Conservation (phyloP, 2,113 vertebrate genomes). For the Casuarius casuarius region DNA sequence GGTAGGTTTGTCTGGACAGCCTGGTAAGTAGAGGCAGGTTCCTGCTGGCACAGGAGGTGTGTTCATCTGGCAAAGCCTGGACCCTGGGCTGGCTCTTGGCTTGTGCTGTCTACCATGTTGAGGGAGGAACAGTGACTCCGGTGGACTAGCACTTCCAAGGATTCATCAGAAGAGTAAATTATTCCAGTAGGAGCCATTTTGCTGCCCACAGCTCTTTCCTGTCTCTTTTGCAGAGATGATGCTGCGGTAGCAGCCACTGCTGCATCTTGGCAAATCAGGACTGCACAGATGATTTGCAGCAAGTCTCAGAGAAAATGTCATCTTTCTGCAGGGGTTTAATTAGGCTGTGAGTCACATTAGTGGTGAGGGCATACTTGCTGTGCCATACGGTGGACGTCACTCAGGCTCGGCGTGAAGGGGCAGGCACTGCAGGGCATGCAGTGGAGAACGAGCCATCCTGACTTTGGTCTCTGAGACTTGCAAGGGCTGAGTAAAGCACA, state of each 20-base stretch:
- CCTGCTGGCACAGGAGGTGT: neutral
- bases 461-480: neutral
- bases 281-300: neutral
- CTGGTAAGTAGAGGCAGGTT: neutral
- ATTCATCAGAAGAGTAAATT: neutral
- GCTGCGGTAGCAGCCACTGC: neutral
- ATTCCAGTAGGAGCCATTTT: neutral
- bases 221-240: neutral
- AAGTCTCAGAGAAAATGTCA: neutral
- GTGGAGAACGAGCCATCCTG: neutral
- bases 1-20: neutral
- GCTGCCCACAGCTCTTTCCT: neutral
- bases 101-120: neutral
- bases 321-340: constrained; percentile 13
- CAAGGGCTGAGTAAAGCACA: neutral
- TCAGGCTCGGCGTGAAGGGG: neutral
- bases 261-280: neutral
- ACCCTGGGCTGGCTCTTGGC: neutral
- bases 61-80: neutral
- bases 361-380: neutral
- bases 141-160: neutral
- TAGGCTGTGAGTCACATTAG: constrained; percentile 14
- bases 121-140: neutral
- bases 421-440: neutral
- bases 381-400: constrained; percentile 22